These are phyloP conservation scores for Icerya purchasi DNA, from an alignment of 2,888 invertebrate genomes.

Conservation along the genomic window DNA sequence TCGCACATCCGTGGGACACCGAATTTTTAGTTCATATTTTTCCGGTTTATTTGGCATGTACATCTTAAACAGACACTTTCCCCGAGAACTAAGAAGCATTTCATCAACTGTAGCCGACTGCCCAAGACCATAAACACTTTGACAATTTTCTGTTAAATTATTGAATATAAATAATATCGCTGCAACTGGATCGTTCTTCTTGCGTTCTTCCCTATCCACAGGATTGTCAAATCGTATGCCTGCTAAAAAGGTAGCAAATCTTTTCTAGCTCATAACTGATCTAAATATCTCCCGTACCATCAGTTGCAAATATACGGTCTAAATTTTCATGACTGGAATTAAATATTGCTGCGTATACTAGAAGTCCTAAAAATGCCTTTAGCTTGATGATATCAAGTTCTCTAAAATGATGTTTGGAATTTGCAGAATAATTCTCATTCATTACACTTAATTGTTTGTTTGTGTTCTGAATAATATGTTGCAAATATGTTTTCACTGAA, in stretches of 20 bases:
- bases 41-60: background rate
- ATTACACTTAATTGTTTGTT: too few relatives aligned
- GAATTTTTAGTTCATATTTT: background rate
- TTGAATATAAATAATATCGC: background rate
- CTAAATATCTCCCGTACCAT: background rate
- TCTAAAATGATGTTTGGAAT: too few relatives aligned
- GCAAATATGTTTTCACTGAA: too few relatives aligned
- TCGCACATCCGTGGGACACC: background rate
- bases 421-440: too few relatives aligned
- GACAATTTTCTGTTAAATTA: background rate
- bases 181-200: background rate
- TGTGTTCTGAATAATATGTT: too few relatives aligned
- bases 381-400: too few relatives aligned
- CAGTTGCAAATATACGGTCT: background rate
- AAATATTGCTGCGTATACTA: background rate
- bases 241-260: background rate
- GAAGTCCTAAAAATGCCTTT: too few relatives aligned
- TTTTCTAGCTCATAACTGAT: background rate
- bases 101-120: background rate
- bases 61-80: background rate
- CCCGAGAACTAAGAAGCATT: background rate
- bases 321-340: background rate
- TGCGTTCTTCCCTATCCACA: background rate
- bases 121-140: background rate
- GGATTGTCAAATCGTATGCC: background rate